These are phyloP conservation scores for Chloebia gouldiae DNA, from an alignment of 2,113 vertebrate genomes.

Conservation along the genomic window DNA sequence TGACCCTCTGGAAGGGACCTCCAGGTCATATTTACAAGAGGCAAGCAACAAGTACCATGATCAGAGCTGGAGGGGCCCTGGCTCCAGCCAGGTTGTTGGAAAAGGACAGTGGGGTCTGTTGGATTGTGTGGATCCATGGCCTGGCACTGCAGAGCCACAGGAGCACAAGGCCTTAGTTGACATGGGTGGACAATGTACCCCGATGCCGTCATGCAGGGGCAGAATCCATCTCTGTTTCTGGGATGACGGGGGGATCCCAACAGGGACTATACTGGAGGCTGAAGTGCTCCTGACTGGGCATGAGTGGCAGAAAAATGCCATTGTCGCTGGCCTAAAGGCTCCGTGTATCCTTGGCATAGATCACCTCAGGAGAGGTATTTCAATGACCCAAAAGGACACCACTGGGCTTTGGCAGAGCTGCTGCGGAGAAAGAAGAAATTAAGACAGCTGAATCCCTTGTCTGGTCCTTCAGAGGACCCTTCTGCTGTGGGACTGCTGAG, in stretches of 20 bases:
- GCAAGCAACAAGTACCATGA: fast-evolving
- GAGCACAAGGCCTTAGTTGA: not conserved
- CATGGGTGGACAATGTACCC: not conserved
- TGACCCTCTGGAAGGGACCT: not conserved
- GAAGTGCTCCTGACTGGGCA: not conserved
- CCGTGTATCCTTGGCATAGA: not conserved
- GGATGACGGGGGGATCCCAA: not conserved
- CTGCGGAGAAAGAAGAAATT: no score
- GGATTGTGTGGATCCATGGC: not conserved
- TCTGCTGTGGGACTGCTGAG: no score
- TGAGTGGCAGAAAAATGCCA: not conserved
- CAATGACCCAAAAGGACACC: no score
- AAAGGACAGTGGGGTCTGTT: not conserved
- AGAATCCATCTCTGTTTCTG: not conserved
- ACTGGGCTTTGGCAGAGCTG: no score
- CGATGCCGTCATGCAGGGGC: not conserved
- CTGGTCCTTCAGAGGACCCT: no score
- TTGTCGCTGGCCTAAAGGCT: not conserved
- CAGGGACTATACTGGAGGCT: not conserved
- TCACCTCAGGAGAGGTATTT: not conserved
- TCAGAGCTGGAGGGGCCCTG: not conserved
- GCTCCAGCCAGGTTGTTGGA: not conserved
- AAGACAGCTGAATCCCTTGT: no score
- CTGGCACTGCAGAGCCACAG: not conserved
- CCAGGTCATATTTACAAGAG: not conserved